Percentiles rank a stretch among this genome's conserved stretches.
phyloP scores from a whole-genome alignment of 2,113 vertebrate genomes.

The Charadrius vociferus region DNA sequence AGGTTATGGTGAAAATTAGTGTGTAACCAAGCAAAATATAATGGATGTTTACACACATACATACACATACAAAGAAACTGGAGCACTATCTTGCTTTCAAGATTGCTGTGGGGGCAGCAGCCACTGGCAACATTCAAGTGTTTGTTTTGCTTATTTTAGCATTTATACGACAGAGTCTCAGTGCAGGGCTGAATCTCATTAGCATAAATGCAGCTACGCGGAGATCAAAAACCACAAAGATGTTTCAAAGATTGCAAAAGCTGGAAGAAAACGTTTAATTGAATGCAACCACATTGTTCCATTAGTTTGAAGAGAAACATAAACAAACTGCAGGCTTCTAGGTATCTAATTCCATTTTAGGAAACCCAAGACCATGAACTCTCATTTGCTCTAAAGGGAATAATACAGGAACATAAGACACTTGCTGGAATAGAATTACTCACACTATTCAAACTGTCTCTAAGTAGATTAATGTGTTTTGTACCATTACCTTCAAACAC shows the following conservation, averaged over 20 bases:
- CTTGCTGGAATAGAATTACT: not conserved
- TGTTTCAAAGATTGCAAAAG: slow-evolving; percentile 31
- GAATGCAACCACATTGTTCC: not conserved
- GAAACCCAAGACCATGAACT: not conserved
- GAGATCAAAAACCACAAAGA: slow-evolving; percentile 53
- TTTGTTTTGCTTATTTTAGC: slow-evolving; percentile 46
- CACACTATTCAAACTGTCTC: not conserved
- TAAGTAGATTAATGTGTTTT: not conserved
- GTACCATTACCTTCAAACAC: not conserved
- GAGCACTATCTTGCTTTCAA: not conserved
- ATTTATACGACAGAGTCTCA: not conserved
- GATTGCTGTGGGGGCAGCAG: not conserved
- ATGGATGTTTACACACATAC: not conserved
- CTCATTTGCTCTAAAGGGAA: not conserved
- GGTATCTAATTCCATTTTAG: slow-evolving; percentile 26
- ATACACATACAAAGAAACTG: not conserved
- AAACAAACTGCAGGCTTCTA: slow-evolving; percentile 55
- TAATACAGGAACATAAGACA: not conserved
- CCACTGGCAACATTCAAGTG: not conserved
- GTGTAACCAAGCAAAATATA: not conserved
- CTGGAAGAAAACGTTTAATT: slow-evolving; percentile 24
- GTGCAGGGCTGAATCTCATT: slow-evolving; percentile 49
- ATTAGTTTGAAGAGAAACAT: slow-evolving; percentile 2
- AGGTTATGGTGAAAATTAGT: not conserved
- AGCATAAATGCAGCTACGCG: not conserved